phyloP scores from a whole-genome alignment of 2,888 invertebrate species.

The Amphipoea oculea region DNA sequence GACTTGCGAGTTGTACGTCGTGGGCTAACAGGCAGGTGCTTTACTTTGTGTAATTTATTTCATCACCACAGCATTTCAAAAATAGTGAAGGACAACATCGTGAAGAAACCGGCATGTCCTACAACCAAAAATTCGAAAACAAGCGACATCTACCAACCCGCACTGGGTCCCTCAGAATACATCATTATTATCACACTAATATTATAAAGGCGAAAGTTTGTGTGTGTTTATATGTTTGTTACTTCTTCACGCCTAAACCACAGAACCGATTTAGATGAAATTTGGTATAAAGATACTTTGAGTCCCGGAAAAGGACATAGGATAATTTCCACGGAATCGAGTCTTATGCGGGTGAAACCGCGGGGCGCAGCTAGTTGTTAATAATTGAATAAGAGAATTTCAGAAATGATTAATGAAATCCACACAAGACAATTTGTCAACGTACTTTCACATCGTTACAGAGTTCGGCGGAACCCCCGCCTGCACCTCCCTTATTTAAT shows the following conservation, averaged over 20 bases:
- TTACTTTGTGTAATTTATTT: neutral
- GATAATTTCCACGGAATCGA: too few relatives aligned
- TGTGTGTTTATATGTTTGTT: too few relatives aligned
- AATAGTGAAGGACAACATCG: neutral
- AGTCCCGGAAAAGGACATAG: too few relatives aligned
- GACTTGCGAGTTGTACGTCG: neutral
- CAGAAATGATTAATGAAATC: slow-evolving; percentile 41
- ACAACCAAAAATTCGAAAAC: neutral
- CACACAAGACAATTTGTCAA: slow-evolving; percentile 49
- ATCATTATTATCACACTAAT: neutral
- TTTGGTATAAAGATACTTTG: too few relatives aligned
- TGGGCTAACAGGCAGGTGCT: too few relatives aligned
- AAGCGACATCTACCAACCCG: neutral
- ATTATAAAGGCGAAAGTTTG: too few relatives aligned
- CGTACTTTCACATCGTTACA: slow-evolving; percentile 16
- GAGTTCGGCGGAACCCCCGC: neutral
- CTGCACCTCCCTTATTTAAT: slow-evolving; percentile 49
- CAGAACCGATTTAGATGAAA: too few relatives aligned
- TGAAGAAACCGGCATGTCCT: neutral
- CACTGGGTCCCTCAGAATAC: neutral
- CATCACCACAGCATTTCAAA: neutral
- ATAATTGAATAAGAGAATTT: slow-evolving; percentile 30
- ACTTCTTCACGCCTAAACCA: too few relatives aligned
- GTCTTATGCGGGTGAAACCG: too few relatives aligned
- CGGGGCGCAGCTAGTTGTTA: neutral